Percentiles rank a stretch among this genome's conserved stretches.
phyloP scores from a whole-genome alignment of 2,888 invertebrate genomes.

The Lycia hirtaria region DNA sequence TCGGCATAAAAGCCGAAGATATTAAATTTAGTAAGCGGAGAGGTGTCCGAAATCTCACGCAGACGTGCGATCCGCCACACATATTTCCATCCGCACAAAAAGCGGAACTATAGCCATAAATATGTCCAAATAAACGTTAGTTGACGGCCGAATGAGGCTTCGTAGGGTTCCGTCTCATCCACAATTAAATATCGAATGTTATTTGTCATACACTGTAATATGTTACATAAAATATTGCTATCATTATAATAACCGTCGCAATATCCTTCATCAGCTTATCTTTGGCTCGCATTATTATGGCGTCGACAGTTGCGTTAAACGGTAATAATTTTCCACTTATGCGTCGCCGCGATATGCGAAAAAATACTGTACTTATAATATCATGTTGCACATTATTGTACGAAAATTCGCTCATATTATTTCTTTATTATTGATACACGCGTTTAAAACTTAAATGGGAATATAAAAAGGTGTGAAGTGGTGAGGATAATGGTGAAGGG shows the following conservation, averaged over 20 bases:
- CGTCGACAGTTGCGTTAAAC: slow-evolving; percentile 11
- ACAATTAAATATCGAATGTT: slow-evolving; percentile 46
- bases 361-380: slow-evolving; percentile 21
- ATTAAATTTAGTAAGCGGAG: slow-evolving; percentile 85
- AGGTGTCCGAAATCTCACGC: slow-evolving; percentile 86
- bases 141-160: slow-evolving; percentile 70
- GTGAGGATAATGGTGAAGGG: slow-evolving; percentile 57
- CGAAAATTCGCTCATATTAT: slow-evolving; percentile 20
- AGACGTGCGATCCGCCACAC: slow-evolving; percentile 86
- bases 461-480: slow-evolving; percentile 39
- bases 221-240: slow-evolving; percentile 13
- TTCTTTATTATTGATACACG: slow-evolving; percentile 27
- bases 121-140: slow-evolving; percentile 86
- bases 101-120: slow-evolving; percentile 86
- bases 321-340: slow-evolving; percentile 23
- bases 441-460: slow-evolving; percentile 32
- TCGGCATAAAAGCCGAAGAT: slow-evolving; percentile 81
- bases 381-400: slow-evolving; percentile 23
- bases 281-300: slow-evolving; percentile 13
- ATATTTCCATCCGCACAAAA: slow-evolving; percentile 85
- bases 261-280: slow-evolving; percentile 24
- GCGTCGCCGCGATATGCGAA: slow-evolving; percentile 23
- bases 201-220: slow-evolving; percentile 7
- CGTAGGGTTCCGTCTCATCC: slow-evolving; percentile 65
- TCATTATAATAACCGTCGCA: slow-evolving; percentile 8